Evolutionary conservation across 2,797 vertebrate genomes (phyloP).

Genomic region (Thripadectes ignobilis): DNA sequence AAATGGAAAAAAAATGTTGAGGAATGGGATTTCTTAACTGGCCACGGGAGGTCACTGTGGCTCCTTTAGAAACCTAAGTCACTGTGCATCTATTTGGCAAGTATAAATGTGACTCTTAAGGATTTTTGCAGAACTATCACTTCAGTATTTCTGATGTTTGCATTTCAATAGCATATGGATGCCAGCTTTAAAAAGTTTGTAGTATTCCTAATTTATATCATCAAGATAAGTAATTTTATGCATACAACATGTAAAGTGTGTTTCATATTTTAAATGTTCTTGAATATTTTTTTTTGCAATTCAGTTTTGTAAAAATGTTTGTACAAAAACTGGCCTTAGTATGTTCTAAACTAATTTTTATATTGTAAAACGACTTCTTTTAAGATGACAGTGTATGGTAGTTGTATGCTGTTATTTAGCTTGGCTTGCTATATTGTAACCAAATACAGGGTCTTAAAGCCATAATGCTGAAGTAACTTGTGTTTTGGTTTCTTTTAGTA

Average conservation of each 20-base stretch:
- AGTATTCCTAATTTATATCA: slow-evolving; percentile 48
- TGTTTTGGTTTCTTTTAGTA: slow-evolving; percentile 1
- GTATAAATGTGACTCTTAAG: not conserved
- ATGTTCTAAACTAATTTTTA: slow-evolving; percentile 54
- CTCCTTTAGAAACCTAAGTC: not conserved
- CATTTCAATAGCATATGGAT: not conserved
- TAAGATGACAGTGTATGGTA: not conserved
- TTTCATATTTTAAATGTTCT: slow-evolving; percentile 29
- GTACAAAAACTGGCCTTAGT: slow-evolving; percentile 43
- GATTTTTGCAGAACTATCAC: not conserved
- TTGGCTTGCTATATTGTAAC: slow-evolving; percentile 39
- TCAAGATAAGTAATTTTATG: slow-evolving; percentile 22
- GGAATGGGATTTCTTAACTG: not conserved
- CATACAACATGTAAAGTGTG: slow-evolving; percentile 24
- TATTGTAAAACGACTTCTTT: slow-evolving; percentile 28
- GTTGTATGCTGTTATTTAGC: slow-evolving; percentile 14
- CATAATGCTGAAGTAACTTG: slow-evolving; percentile 6
- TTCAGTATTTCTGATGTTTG: not conserved
- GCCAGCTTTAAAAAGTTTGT: slow-evolving; percentile 15
- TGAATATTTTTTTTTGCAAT: not conserved
- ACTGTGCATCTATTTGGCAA: not conserved
- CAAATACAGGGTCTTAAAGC: slow-evolving; percentile 50
- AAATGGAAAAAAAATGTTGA: not conserved
- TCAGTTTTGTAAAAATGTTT: slow-evolving; percentile 61
- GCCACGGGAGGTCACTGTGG: slow-evolving; percentile 48